Evolutionary conservation across 2,113 vertebrate genomes (phyloP), one percentile per base, ranked within the genome.

Genomic region (Oncorhynchus gorbuscha): DNA sequence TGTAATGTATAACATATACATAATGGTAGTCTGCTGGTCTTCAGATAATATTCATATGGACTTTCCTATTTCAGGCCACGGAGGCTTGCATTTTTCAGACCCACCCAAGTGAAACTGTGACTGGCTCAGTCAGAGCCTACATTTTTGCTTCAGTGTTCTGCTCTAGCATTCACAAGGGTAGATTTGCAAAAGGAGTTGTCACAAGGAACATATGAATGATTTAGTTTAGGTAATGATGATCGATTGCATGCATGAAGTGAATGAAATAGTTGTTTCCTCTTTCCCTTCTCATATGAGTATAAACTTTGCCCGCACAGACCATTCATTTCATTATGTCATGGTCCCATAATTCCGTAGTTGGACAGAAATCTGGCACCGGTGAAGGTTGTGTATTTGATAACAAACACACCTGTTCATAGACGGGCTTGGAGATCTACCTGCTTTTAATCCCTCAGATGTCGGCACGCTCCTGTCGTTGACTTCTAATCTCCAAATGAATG

Each of bases 351-450:
- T 83, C 81, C 66, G 79, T 78, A 64, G 73, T 70, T 82, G 81
- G 26, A 71, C 72, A 78, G 39, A 77, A 86, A 89, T 77, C 81
- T 89, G 89, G 85, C 84, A 81, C 76, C 61, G 59, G 72, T 76
- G 78, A 83, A 85, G 59, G 81, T 85, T 84, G 84, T 71, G 79
- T 85, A 85, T 89, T 84, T 90, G 83, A 91, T 89, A 88, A 86
- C 85, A 83, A 80, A 82, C 82, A 72, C 91, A 92, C 90, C 89
- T 92, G 90, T 86, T 92, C 84, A 77, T 80, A 51, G 82, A 75
- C 59, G 76, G 72, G 76, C 32, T 32, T 86, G 81, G 80, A 86
- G 82, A 85, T 81, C 87, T 74, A 82, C 81, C 85, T 86, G 85
- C 89, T 87, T 87, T 82, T 85, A 87, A 83, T 87, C 79, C 79